phyloP scores from a whole-genome alignment of 2,888 invertebrate genomes.

The Sinohyriopsis cumingii region DNA sequence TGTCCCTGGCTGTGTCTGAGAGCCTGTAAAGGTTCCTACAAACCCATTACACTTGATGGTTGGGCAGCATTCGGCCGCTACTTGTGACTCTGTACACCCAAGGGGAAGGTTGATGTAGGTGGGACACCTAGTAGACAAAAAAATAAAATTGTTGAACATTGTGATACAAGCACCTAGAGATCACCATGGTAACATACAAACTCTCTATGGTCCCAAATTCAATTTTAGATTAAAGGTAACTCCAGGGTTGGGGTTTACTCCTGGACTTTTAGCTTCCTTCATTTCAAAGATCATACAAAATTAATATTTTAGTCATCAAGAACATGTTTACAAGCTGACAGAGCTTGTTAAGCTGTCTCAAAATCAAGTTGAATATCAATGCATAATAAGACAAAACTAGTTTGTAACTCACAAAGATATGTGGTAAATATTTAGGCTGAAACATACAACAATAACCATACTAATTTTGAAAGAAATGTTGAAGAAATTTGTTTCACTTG shows the following conservation, averaged over 20 bases:
- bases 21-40: slow-evolving; percentile 48
- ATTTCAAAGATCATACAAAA: no score
- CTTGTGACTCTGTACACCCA: slow-evolving; percentile 44
- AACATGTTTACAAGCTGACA: no score
- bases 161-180: not conserved
- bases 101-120: slow-evolving; percentile 50
- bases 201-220: no score
- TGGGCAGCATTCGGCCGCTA: slow-evolving; percentile 49
- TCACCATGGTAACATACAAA: not conserved
- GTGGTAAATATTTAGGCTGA: no score
- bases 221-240: no score
- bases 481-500: no score
- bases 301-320: no score
- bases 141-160: not conserved
- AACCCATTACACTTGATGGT: slow-evolving; percentile 42
- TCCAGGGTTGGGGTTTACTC: no score
- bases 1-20: slow-evolving; percentile 49
- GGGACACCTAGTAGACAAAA: slow-evolving; percentile 44
- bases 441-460: no score
- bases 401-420: not conserved
- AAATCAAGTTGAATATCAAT: not conserved
- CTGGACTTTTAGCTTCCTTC: no score
- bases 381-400: not conserved
- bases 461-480: no score
- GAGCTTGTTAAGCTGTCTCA: not conserved